phyloP scores from a whole-genome alignment of 1,140 invertebrate species.

The Mylabris phalerata region DNA sequence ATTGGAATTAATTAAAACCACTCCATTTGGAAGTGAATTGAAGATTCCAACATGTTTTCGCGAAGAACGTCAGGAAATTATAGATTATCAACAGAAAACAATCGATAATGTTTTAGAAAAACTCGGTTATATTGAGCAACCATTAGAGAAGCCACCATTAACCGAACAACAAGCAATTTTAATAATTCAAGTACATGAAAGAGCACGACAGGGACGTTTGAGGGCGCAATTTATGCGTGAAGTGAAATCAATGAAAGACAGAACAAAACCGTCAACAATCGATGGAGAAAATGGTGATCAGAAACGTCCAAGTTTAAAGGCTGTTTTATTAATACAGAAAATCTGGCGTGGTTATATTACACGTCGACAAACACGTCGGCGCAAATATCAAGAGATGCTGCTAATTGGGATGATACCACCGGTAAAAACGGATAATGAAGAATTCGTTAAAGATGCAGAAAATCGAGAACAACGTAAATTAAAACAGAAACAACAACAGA shows the following conservation, averaged over 20 bases:
- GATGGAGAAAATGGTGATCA: conserved; percentile 1
- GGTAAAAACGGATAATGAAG: conserved; percentile 42
- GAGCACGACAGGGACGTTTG: conserved; percentile 79
- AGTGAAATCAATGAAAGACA: conserved; percentile 70
- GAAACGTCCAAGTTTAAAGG: conserved; percentile 44
- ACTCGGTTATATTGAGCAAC: conserved; percentile 59
- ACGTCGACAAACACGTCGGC: conserved; percentile 57
- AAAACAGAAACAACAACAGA: conserved; percentile 45
- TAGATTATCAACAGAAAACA: conserved; percentile 52
- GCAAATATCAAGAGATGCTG: conserved; percentile 75
- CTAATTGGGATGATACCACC: conserved; percentile 67
- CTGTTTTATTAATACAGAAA: conserved; percentile 73
- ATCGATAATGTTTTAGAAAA: conserved; percentile 60
- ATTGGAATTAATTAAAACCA: conserved; percentile 50
- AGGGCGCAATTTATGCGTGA: conserved; percentile 88
- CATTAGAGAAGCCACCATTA: conserved; percentile 49
- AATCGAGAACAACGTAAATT: conserved; percentile 53
- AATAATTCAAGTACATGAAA: conserved; percentile 82
- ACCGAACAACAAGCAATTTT: conserved; percentile 77
- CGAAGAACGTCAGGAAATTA: conserved; percentile 56
- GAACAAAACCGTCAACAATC: conserved; percentile 51
- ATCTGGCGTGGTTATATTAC: conserved; percentile 76
- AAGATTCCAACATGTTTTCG: conserved; percentile 62
- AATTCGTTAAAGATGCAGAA: conserved; percentile 44
- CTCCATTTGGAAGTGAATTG: conserved; percentile 49